phyloP scores from a whole-genome alignment of 2,113 vertebrate species.

The Coregonus clupeaformis region DNA sequence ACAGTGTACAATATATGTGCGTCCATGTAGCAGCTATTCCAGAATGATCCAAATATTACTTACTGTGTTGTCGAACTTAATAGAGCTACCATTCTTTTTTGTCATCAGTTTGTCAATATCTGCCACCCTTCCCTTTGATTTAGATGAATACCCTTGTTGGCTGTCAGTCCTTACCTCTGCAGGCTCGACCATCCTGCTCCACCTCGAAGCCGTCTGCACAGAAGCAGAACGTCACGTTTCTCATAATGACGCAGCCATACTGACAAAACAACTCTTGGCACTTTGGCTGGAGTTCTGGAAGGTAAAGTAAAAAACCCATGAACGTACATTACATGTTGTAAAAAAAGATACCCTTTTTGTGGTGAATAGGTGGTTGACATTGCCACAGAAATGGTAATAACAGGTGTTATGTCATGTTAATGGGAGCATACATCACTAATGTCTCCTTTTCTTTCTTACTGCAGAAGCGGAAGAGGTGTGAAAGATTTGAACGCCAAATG shows the following conservation, averaged over 20 bases:
- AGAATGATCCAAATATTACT: too few relatives aligned
- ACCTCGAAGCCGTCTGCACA: conserved; percentile 78
- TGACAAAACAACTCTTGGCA: conserved; percentile 80
- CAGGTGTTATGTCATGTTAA: background rate
- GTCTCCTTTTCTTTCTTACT: background rate
- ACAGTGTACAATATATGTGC: too few relatives aligned
- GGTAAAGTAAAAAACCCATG: conserved; percentile 36
- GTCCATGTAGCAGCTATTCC: too few relatives aligned
- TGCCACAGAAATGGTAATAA: too few relatives aligned
- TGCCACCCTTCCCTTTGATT: background rate
- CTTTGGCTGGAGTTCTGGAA: conserved; percentile 73
- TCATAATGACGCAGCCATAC: conserved; percentile 75
- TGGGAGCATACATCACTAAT: background rate
- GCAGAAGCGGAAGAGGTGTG: background rate
- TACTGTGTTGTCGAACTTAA: too few relatives aligned
- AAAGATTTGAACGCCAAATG: background rate
- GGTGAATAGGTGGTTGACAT: background rate
- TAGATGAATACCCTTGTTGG: background rate
- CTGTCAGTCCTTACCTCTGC: conserved; percentile 71
- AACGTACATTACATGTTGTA: background rate
- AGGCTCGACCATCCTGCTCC: conserved; percentile 69
- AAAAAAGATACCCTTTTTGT: background rate
- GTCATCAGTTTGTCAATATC: background rate
- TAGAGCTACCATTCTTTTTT: too few relatives aligned
- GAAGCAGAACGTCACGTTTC: conserved; percentile 77